These are phyloP conservation scores for Trissonchulus latispiculum DNA, from an alignment of 2,888 invertebrate species.

Conservation along the genomic window DNA sequence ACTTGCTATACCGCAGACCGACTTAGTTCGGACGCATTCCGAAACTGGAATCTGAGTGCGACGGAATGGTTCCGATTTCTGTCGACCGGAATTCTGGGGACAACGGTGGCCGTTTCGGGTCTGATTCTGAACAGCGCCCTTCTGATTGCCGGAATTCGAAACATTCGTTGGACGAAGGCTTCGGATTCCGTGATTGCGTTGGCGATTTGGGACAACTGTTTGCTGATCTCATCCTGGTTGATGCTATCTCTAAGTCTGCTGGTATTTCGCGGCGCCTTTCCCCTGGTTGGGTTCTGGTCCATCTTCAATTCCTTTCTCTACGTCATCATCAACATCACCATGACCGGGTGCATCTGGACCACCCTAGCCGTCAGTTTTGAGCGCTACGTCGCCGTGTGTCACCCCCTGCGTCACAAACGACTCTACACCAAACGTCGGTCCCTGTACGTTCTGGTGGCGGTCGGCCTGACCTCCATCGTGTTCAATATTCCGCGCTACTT, in stretches of 20 bases:
- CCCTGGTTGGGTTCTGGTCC: neutral
- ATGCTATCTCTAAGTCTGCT: neutral
- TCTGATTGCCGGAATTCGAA: neutral
- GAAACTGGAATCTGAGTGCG: neutral
- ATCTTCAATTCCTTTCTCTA: constrained; percentile 5
- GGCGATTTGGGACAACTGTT: neutral
- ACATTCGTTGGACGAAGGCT: neutral
- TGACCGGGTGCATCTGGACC: constrained; percentile 16
- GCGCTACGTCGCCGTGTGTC: constrained; percentile 15
- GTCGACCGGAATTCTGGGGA: neutral
- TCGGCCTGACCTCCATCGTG: neutral
- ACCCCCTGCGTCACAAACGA: neutral
- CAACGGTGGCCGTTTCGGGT: neutral
- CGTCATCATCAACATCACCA: neutral
- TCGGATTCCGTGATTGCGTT: neutral
- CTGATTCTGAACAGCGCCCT: neutral
- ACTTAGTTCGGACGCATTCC: too few species aligned
- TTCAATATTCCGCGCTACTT: constrained; percentile 12
- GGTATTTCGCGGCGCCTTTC: neutral
- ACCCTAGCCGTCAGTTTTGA: constrained; percentile 8
- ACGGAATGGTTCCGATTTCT: neutral
- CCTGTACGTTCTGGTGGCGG: neutral
- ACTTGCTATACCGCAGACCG: too few species aligned
- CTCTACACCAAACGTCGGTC: neutral
- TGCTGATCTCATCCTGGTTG: neutral